phyloP scores from a whole-genome alignment of 2,797 vertebrate species.

The Melanotaenia nigrans region DNA sequence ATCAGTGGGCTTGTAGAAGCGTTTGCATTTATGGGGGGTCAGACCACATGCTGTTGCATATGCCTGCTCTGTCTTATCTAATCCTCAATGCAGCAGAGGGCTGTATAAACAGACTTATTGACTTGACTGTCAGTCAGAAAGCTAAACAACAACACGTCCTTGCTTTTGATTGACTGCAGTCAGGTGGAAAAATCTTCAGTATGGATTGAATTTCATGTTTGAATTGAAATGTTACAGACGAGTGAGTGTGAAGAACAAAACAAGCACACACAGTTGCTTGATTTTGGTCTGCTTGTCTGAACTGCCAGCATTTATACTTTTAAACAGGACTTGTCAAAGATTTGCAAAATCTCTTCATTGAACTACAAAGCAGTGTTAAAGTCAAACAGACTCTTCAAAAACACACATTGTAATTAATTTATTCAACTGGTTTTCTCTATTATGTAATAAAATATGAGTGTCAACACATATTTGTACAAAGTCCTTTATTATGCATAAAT shows the following conservation, averaged over 20 bases:
- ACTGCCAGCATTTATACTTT: neutral
- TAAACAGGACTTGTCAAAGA: neutral
- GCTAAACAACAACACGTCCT: slow-evolving; percentile 29
- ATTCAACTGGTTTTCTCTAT: neutral
- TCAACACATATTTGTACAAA: slow-evolving; percentile 64
- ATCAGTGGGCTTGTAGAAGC: neutral
- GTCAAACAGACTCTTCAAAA: neutral
- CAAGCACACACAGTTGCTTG: slow-evolving; percentile 6
- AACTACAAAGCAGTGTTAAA: slow-evolving; percentile 4
- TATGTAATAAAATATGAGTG: neutral
- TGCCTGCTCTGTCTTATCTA: slow-evolving; percentile 4
- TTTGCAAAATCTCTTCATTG: slow-evolving; percentile 1
- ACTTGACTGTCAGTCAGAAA: slow-evolving; percentile 27
- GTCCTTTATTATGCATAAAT: slow-evolving; percentile 77
- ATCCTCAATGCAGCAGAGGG: slow-evolving; percentile 15
- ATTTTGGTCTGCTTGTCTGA: slow-evolving; percentile 13
- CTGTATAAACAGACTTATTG: slow-evolving; percentile 18
- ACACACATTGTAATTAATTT: neutral
- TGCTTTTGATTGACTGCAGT: slow-evolving; percentile 25
- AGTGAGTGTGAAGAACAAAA: neutral
- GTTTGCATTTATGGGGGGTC: neutral
- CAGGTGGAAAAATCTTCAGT: slow-evolving; percentile 18
- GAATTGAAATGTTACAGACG: slow-evolving; percentile 13
- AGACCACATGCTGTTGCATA: neutral
- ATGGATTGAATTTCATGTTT: slow-evolving; percentile 29